Conservation (phyloP, 2,797 vertebrate genomes). For the Rhinogobio ventralis region DNA sequence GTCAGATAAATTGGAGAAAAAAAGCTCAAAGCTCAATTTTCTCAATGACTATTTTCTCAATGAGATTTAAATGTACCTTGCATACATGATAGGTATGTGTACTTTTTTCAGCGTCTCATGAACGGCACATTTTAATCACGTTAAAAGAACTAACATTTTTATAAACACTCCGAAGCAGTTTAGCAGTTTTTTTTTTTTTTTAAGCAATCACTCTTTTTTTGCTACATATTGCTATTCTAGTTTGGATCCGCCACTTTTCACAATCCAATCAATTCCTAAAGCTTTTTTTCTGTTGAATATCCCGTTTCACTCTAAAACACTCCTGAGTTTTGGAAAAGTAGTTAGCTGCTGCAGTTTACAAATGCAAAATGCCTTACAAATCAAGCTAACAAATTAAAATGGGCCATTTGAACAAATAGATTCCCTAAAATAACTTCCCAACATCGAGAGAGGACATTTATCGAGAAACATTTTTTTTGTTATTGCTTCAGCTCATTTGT, state of each 20-base stretch:
- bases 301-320: neutral
- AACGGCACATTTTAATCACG: neutral
- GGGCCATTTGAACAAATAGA: neutral
- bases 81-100: neutral
- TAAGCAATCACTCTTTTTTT: neutral
- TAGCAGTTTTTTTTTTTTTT: neutral
- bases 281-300: neutral
- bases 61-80: neutral
- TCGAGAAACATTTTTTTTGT: neutral
- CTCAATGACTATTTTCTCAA: neutral
- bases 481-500: neutral
- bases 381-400: slow-evolving; percentile 18
- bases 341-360: neutral
- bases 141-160: neutral
- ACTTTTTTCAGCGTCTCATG: neutral
- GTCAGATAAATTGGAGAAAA: neutral
- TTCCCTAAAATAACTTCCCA: slow-evolving; percentile 11
- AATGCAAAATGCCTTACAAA: neutral
- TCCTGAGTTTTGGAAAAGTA: neutral
- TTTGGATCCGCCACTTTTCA: neutral
- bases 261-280: neutral
- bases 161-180: neutral
- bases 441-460: neutral
- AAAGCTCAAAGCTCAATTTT: too few relatives aligned
- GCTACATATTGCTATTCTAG: neutral